Conservation (phyloP, 2,113 vertebrate species). For the Brachyistius frenatus region DNA sequence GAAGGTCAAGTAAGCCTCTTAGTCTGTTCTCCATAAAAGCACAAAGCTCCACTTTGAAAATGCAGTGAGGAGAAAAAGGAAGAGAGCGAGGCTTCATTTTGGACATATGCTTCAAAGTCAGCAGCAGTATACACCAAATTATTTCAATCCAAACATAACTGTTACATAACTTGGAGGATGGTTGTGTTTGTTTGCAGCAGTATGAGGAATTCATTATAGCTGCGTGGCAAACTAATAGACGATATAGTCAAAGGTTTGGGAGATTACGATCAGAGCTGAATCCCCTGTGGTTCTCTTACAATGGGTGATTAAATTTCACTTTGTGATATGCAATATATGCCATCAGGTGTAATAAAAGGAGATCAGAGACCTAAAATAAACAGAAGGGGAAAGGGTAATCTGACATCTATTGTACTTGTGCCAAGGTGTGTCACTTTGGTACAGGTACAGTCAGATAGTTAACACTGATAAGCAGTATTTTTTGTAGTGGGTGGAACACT, state of each 20-base stretch:
- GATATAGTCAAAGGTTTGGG: neutral
- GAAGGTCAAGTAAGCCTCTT: slow-evolving; percentile 37
- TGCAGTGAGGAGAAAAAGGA: slow-evolving; percentile 1
- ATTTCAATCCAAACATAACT: slow-evolving; percentile 13
- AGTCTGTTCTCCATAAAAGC: slow-evolving; percentile 61
- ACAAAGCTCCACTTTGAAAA: slow-evolving; percentile 49
- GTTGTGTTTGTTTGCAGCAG: slow-evolving; percentile 37
- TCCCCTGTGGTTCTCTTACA: slow-evolving; percentile 13
- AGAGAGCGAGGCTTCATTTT: slow-evolving; percentile 8
- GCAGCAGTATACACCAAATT: slow-evolving; percentile 13
- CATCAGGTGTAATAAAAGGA: slow-evolving; percentile 17
- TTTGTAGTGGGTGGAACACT: slow-evolving; percentile 8
- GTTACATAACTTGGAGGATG: slow-evolving; percentile 6
- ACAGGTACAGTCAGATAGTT: slow-evolving; percentile 34
- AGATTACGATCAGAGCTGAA: neutral
- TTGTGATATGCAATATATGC: slow-evolving; percentile 42
- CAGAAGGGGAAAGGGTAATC: slow-evolving; percentile 10
- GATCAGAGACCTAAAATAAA: slow-evolving; percentile 27
- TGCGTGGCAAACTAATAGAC: slow-evolving; percentile 1
- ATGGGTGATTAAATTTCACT: slow-evolving; percentile 42
- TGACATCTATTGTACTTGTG: slow-evolving; percentile 20
- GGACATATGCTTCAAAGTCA: slow-evolving; percentile 6
- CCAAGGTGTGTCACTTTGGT: slow-evolving; percentile 64
- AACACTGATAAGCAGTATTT: slow-evolving; percentile 24
- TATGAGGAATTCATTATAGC: slow-evolving; percentile 56